phyloP scores from a whole-genome alignment of 1,140 invertebrate genomes.

The Papilio aristodemus region DNA sequence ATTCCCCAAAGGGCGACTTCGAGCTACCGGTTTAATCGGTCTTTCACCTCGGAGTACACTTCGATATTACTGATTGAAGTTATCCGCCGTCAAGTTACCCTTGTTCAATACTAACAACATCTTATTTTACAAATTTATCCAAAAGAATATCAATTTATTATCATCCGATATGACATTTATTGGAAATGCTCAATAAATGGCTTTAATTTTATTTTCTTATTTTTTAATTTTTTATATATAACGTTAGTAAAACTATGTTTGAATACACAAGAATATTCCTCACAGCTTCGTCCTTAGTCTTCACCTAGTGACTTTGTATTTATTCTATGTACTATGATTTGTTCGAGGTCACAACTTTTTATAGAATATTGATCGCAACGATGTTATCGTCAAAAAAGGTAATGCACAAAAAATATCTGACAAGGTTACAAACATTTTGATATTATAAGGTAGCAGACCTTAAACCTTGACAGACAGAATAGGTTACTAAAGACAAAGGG shows the following conservation, averaged over 20 bases:
- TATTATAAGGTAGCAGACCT: neutral
- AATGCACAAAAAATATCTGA: constrained; percentile 1
- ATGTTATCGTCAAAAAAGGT: constrained; percentile 3
- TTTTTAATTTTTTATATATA: neutral
- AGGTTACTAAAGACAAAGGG: too few species aligned
- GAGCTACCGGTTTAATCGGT: neutral
- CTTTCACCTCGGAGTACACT: neutral
- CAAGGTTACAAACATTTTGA: neutral
- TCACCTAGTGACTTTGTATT: neutral
- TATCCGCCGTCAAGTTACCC: neutral
- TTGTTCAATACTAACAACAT: neutral
- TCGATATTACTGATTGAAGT: neutral
- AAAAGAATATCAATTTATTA: neutral
- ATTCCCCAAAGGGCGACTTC: neutral
- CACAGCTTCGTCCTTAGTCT: neutral
- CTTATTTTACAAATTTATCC: neutral
- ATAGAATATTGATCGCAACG: constrained; percentile 6
- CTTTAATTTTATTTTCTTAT: too few species aligned
- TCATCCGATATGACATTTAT: neutral
- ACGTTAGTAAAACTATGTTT: neutral
- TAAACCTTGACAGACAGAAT: too few species aligned
- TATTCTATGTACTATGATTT: constrained; percentile 12
- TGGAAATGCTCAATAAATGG: too few species aligned
- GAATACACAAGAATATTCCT: constrained; percentile 5
- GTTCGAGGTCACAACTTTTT: neutral